phyloP scores from a whole-genome alignment of 2,113 vertebrate genomes.

The Lepisosteus oculatus region DNA sequence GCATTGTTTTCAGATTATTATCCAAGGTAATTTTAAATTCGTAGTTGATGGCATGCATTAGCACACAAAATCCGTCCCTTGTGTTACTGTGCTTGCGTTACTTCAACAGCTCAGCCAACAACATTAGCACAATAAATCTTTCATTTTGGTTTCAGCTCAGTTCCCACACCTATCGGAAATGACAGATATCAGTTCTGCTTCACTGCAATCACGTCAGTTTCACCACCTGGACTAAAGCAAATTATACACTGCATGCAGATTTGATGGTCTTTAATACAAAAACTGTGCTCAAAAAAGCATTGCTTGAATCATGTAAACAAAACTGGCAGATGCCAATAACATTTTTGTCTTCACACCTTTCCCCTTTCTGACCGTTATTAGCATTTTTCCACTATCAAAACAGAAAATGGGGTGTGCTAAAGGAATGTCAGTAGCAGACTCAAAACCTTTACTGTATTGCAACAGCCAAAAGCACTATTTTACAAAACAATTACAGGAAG shows the following conservation, averaged over 20 bases:
- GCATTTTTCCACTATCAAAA: too few species aligned
- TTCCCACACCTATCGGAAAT: not conserved
- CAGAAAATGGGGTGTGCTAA: too few species aligned
- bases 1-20: too few species aligned
- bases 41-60: too few species aligned
- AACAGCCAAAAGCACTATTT: not conserved
- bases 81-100: not conserved
- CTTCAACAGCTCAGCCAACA: not conserved
- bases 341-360: too few species aligned
- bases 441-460: too few species aligned
- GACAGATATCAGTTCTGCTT: constrained; percentile 4
- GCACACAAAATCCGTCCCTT: not conserved
- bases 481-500: constrained; percentile 6
- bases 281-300: not conserved
- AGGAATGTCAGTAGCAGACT: too few species aligned
- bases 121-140: not conserved
- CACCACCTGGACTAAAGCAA: not conserved
- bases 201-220: not conserved
- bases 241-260: not conserved
- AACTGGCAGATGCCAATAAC: not conserved
- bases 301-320: not conserved
- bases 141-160: not conserved
- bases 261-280: not conserved
- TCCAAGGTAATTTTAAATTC: too few species aligned
- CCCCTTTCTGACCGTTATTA: too few species aligned